Conservation (phyloP, 2,888 invertebrate species). For the Biston betularia region DNA sequence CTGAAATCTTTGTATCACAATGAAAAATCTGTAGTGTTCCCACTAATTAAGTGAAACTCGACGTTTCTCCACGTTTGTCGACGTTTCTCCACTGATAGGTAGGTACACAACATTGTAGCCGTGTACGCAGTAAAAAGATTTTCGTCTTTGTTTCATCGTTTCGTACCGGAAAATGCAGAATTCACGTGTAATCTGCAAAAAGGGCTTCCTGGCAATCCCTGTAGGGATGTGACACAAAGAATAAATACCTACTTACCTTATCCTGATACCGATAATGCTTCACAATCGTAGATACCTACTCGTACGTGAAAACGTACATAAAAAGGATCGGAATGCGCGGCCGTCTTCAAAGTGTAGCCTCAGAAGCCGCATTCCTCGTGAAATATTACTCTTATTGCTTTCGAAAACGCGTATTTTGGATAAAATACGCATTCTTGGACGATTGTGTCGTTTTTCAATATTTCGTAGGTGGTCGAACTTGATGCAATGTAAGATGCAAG, state of each 20-base stretch:
- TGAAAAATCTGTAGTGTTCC: too few species aligned
- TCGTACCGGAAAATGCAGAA: too few species aligned
- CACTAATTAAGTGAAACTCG: too few species aligned
- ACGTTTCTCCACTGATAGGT: too few species aligned
- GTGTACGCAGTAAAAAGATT: too few species aligned
- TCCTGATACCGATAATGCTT: background rate
- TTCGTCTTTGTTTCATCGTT: too few species aligned
- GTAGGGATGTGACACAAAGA: background rate
- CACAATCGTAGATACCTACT: background rate
- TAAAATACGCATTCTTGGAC: constrained; percentile 8
- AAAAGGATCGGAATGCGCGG: constrained; percentile 23
- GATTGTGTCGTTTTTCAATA: background rate
- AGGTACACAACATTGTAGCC: too few species aligned
- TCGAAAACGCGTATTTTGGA: constrained; percentile 12
- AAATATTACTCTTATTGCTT: constrained; percentile 34
- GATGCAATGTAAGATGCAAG: background rate
- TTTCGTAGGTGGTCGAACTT: background rate
- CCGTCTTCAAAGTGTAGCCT: constrained; percentile 22
- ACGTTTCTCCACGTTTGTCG: too few species aligned
- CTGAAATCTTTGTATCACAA: too few species aligned
- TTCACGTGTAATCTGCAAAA: too few species aligned
- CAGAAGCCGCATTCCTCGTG: constrained; percentile 27
- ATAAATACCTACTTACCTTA: constrained; percentile 1
- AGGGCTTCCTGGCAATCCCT: too few species aligned
- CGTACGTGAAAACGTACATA: background rate